Evolutionary conservation across 37 sponge, comb jelly and placozoan species (phyloP), one percentile per base, ranked within the genome.

Genomic region (Theonella swinhoei): DNA sequence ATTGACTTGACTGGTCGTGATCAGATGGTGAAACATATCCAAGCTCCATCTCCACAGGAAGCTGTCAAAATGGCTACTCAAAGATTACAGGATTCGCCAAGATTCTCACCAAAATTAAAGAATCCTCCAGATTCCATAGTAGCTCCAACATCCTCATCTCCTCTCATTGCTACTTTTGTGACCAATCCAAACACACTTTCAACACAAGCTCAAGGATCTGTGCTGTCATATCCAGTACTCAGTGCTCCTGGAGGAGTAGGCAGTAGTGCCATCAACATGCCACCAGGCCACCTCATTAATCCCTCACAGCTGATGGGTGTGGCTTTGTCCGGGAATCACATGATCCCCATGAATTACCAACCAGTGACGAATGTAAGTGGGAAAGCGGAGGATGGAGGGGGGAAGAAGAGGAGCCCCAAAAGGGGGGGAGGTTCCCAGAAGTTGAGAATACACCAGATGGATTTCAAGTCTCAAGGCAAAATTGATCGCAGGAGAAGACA

Each of bases 371-470:
- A 47, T 14, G 54, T 47, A 14, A 14, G 7, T 7, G 54, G 54
- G 11, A 47, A 47, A 47, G 11, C 37, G 19, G 54, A 42, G 35
- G 58, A n/a, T 42, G 58, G 58, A 11, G 26, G 20, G 2, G 75
- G 58, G 24, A 39, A n/a, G 29, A 54, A 22, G 20, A 40, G 78
- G 8, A 63, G 26, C 39, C 76, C 41, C 61, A n/a, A 32, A 14
- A 3, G 62, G 20, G 66, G 66, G 11, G 66, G 66, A 8, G 66
- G 66, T 23, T 4, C 63, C n/a, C 59, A 78, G 73, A 87, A 73
- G 32, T 75, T 87, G 3, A 71, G 80, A 37, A 87, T 87, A 23
- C 87, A 87, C 36, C 80, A 87, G 4, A 76, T 87, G 38, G 87
- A 87, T 28, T 87, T 87, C 67, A 79, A 79, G 30, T 4, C 20